Evolutionary conservation across 1,140 invertebrate species (phyloP), one percentile per base, ranked within the genome.

Genomic region (Hycleus cichorii): DNA sequence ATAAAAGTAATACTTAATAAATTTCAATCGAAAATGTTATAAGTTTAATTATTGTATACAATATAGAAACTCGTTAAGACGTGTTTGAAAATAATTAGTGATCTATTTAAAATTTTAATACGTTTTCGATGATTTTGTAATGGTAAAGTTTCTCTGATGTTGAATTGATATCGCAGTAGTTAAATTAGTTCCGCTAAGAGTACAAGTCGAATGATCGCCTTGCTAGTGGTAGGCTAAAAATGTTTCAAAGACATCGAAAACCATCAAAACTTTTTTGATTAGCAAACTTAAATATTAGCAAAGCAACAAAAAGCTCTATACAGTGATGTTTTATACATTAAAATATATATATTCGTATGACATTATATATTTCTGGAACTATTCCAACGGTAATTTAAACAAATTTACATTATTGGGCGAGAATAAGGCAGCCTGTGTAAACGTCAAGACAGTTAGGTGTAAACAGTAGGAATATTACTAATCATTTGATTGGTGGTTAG

Each of bases 381-480:
- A 25, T 53, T 53, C 51, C 51, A 53, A 25, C n/a, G 2, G 47
- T 49, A 49, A 47, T 47, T 12, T 25, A 25, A 49, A 39, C n/a
- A 49, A 32, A 32, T 32, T 32, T 32, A 32, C 7, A 32, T 32
- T 32, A 32, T 32, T 32, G 32, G 26, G 49, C 49, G 49, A 52
- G 39, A 52, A 52, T 43, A 43, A 52, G 49, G 49, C 12, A 26
- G 24, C 44, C 25, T 47, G 45, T 47, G 52, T 47, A 47, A 55
- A 55, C 52, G 52, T 38, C 45, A 47, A 53, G 52, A 55, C 43
- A 47, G 40, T 45, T 49, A 57, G 56, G 56, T 57, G 56, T 50
- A 57, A 57, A 57, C 47, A 49, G 42, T 12, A 46, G 48, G 56
- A 49, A 49, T 57, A 49, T 50, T 49, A 46, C 47, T 57, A 57